phyloP scores from a whole-genome alignment of 2,797 vertebrate species.

The Salarias fasciatus region DNA sequence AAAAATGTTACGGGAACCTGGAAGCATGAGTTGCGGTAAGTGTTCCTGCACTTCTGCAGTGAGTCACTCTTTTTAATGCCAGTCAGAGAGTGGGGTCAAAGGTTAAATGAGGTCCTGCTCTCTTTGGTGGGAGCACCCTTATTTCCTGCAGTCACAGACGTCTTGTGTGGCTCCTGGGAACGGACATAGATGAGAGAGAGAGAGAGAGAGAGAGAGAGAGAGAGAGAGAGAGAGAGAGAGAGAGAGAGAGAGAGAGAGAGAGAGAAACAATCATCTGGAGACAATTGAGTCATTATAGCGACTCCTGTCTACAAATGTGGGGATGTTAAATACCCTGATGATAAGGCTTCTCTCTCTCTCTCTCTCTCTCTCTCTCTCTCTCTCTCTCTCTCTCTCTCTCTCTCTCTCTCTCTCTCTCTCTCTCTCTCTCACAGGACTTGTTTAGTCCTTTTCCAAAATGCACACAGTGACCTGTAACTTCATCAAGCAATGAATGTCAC shows the following conservation, averaged over 20 bases:
- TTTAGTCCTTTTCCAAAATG: conserved; percentile 18
- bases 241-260: no score
- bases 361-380: no score
- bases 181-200: conserved; percentile 20
- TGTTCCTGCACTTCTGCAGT: conserved; percentile 55
- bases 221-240: no score
- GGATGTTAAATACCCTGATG: no score
- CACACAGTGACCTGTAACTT: conserved; percentile 33
- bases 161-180: conserved; percentile 73
- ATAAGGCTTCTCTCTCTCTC: no score
- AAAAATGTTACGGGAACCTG: conserved; percentile 60
- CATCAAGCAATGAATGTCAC: neutral
- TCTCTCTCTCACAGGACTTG: conserved; percentile 46
- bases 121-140: conserved; percentile 23
- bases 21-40: conserved; percentile 67
- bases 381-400: no score
- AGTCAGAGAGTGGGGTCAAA: conserved; percentile 60
- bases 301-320: no score
- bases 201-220: no score
- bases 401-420: no score
- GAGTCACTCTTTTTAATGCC: conserved; percentile 55
- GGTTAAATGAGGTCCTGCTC: conserved; percentile 55
- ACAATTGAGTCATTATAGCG: no score
- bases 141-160: conserved; percentile 54
- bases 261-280: conserved; percentile 19